Conservation (phyloP, 2,113 vertebrate species). For the Campylorhamphus procurvoides region DNA sequence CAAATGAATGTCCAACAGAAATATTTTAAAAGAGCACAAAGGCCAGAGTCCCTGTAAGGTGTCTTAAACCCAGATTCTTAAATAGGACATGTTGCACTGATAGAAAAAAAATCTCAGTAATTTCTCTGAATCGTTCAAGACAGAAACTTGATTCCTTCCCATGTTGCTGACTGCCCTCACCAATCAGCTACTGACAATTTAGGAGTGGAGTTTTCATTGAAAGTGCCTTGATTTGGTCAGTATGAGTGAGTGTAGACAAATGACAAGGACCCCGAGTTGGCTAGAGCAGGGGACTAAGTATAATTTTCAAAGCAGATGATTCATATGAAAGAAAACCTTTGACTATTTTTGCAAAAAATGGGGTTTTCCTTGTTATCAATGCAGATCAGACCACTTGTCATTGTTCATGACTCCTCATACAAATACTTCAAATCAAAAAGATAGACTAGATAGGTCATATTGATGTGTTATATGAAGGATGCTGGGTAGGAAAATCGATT, state of each 20-base stretch:
- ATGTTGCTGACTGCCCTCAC: neutral
- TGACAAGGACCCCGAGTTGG: neutral
- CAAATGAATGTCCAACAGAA: neutral
- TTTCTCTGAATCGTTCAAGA: neutral
- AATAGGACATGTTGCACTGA: neutral
- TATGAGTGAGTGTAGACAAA: neutral
- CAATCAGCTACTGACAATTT: neutral
- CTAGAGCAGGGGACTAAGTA: neutral
- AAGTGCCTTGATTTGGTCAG: neutral
- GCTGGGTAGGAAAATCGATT: neutral
- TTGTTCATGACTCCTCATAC: neutral
- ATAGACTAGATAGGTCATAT: neutral
- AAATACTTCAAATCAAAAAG: neutral
- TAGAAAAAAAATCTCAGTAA: neutral
- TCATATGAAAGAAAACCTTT: neutral
- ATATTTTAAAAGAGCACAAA: neutral
- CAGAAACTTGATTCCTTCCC: neutral
- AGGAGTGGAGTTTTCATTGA: neutral
- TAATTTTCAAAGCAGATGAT: neutral
- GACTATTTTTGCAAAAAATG: neutral
- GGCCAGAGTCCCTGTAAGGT: neutral
- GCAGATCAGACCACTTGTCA: neutral
- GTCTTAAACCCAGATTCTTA: neutral
- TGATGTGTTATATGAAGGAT: neutral
- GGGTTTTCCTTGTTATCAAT: neutral